Evolutionary conservation across 2,113 vertebrate species (phyloP).

Genomic region (Narcine bancroftii): DNA sequence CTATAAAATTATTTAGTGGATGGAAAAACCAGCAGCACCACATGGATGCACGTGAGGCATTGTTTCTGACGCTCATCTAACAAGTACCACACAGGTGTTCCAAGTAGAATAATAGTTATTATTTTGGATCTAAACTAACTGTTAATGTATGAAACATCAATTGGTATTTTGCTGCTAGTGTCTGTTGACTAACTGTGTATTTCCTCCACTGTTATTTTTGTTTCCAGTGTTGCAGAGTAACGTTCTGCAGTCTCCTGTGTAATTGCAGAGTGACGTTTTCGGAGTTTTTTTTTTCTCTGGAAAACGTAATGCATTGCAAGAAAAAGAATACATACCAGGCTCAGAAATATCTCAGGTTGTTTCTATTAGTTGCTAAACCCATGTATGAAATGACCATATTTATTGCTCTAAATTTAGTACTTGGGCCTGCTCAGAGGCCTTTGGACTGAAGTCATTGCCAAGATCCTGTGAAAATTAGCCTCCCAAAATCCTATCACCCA

Average conservation of each 20-base stretch:
- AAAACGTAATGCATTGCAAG: not conserved
- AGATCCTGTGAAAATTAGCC: too few species aligned
- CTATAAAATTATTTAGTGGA: too few species aligned
- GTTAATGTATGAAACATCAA: not conserved
- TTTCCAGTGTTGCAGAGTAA: not conserved
- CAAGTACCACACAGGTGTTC: too few species aligned
- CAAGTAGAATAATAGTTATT: too few species aligned
- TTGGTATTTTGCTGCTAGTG: not conserved
- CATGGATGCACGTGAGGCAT: too few species aligned
- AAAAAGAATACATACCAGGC: not conserved
- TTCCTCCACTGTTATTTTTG: not conserved
- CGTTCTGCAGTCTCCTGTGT: too few species aligned
- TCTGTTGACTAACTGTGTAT: not conserved
- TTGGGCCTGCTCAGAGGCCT: not conserved
- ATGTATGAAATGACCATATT: not conserved
- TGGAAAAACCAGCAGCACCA: too few species aligned
- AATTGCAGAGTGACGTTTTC: too few species aligned
- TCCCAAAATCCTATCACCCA: not conserved
- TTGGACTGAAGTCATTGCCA: too few species aligned
- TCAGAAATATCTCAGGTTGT: not conserved
- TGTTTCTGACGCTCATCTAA: too few species aligned
- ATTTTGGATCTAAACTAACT: not conserved
- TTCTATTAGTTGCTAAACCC: not conserved
- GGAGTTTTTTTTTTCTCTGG: too few species aligned
- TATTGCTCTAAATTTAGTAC: not conserved